These are phyloP conservation scores for Seriola rivoliana DNA, from an alignment of 2,113 vertebrate species.

Conservation along the genomic window DNA sequence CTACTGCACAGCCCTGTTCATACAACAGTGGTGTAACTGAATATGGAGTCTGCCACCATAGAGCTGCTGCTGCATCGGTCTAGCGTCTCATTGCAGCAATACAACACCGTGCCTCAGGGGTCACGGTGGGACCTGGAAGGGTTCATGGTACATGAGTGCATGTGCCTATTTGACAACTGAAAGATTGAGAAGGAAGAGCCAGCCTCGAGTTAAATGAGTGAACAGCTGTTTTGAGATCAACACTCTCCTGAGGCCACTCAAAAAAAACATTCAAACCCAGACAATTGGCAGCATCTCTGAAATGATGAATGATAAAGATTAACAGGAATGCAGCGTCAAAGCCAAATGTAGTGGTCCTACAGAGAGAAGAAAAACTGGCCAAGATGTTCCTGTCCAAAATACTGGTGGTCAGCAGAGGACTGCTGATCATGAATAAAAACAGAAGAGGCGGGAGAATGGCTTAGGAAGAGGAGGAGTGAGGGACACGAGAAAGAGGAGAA, in stretches of 20 bases:
- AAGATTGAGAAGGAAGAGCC: background rate
- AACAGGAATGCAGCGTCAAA: background rate
- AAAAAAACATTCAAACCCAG: background rate
- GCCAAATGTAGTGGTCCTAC: background rate
- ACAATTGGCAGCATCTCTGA: slow-evolving; percentile 1
- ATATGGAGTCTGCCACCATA: slow-evolving; percentile 40
- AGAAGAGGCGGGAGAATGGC: background rate
- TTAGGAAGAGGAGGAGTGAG: no score
- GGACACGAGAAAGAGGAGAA: background rate
- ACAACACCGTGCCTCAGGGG: slow-evolving; percentile 25
- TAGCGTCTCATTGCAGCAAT: slow-evolving; percentile 28
- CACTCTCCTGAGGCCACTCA: background rate
- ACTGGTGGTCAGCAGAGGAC: background rate
- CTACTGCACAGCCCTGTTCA: slow-evolving; percentile 10
- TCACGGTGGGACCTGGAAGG: background rate
- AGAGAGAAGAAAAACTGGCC: background rate
- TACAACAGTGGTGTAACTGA: slow-evolving; percentile 29
- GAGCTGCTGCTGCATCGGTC: background rate
- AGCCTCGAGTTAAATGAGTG: background rate
- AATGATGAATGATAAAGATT: slow-evolving; percentile 13
- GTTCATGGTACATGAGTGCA: background rate
- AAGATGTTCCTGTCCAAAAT: background rate
- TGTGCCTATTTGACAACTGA: slow-evolving; percentile 17
- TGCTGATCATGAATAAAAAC: background rate
- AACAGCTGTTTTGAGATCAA: slow-evolving; percentile 47